Evolutionary conservation across 2,113 vertebrate genomes (phyloP), one percentile per base, ranked within the genome.

Genomic region (Xyliphius kryptos): DNA sequence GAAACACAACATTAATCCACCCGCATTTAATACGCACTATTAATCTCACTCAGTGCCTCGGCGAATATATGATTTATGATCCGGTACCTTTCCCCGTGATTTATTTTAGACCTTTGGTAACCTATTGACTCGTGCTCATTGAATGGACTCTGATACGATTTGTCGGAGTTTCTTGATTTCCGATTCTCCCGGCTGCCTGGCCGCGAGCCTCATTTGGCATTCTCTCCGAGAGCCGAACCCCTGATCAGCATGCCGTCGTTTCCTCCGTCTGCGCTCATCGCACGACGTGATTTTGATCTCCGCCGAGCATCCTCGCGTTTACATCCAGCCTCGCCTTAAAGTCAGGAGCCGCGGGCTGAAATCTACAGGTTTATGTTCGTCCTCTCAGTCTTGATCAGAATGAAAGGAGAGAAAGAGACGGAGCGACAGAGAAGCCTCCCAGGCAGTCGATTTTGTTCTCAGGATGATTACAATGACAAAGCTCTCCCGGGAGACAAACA

Each of bases 181-280:
- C 26, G 26, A 32, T 32, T 6, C 26, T 32, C 26, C 26, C 26
- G 26, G 26, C 26, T 6, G 2, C 16, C 64, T 67, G 44, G 46
- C 63, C 55, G 58, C 59, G 63, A 67, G 56, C 36, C 56, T 65
- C 68, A 67, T 74, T 70, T 58, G 32, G 37, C 37, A 57, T 66
- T 41, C 43, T 44, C 19, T n/a, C 47, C 40, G 12, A 20, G 47
- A 40, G 44, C 26, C 2, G 6, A 9, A 19, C 9, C 17, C 36
- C 44, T 50, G 55, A 52, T 55, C 55, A 58, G 19, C 55, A 52
- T 59, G 48, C 55, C 15, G 47, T 16, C 1, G 15, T 20, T 11
- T 16, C 43, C 26, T 52, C 55, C 37, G 22, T 66, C 47, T 51
- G 64, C 36, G 12, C 47, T 66, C 56, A 66, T 26, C 46, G 32